phyloP scores from a whole-genome alignment of 2,113 vertebrate species.

The Gambusia holbrooki region DNA sequence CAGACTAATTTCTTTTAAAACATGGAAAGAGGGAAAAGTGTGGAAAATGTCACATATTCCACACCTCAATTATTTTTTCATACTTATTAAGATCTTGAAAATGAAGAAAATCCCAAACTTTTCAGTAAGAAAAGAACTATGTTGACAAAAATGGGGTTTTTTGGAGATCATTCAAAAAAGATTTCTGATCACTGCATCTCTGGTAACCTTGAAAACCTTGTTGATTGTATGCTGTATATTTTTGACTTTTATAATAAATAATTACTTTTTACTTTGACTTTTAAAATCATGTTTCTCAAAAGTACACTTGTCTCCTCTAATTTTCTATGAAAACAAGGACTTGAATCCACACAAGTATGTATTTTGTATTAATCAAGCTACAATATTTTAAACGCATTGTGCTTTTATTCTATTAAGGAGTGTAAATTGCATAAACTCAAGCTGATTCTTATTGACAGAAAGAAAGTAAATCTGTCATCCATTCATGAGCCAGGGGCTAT shows the following conservation, averaged over 20 bases:
- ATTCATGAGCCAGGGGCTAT: constrained; percentile 40
- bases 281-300: background rate
- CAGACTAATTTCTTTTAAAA: no score
- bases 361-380: background rate
- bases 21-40: no score
- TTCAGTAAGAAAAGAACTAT: no score
- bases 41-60: no score
- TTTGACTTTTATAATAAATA: background rate
- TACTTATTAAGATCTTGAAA: no score
- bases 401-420: constrained; percentile 26
- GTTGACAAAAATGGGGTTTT: no score
- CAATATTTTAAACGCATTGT: constrained; percentile 16
- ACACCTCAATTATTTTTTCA: no score
- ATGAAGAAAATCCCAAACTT: no score
- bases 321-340: background rate
- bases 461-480: constrained; percentile 31
- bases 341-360: constrained; percentile 1
- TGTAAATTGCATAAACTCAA: no score
- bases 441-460: constrained; percentile 38
- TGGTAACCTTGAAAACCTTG: background rate
- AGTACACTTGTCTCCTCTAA: background rate
- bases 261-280: background rate
- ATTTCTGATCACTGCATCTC: background rate
- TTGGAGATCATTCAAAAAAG: no score
- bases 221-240: background rate